Base-by-base conservation (phyloP, 2,113 vertebrate genomes). In the Tetrax tetrax region DNA sequence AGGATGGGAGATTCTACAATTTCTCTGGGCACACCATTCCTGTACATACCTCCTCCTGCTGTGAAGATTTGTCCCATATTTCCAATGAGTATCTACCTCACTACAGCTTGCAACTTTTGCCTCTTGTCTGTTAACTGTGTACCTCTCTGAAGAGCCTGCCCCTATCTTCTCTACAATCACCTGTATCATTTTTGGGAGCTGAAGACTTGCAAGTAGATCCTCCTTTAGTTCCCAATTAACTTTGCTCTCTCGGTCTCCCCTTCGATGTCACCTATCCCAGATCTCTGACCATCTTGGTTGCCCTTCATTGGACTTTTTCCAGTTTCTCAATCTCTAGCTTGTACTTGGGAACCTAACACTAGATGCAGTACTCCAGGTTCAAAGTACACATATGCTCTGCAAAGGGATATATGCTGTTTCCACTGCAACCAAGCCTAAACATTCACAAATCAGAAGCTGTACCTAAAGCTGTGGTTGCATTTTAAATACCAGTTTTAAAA, bases 11-110 rank as follows among this genome's bases (percentile, higher is more conserved):
- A 68, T 68, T 60, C 47, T 59, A 31, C 6, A 35, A 43, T 37
- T 48, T 82, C 31, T 59, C 59, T 35, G 22, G 20, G 14, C 7
- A 15, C 21, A 66, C 12, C 27, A 35, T 27, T 33, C 37, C 18
- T 31, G 14, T 33, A 50, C 9, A 23, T 51, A 51, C 3, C 27
- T 0, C 2, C 48, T 41, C n/a, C 29, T 0, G 0, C 29, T 43
- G 51, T 41, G 35, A 65, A 50, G 28, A 41, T 48, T 27, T 35
- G 41, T 56, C 12, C n/a, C 29, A 9, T n/a, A 57, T 71, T 72
- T 48, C 20, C 50, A 57, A 9, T 5, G 9, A 54, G 23, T n/a
- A 38, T 13, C 15, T 56, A 37, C 57, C 33, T 48, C n/a, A 24
- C 9, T 63, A 28, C 23, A 80, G 57, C 33, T 71, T 48, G 28